Evolutionary conservation across 2,797 vertebrate species (phyloP), one percentile per base, ranked within the genome.

Genomic region (Steatocranus sp.): DNA sequence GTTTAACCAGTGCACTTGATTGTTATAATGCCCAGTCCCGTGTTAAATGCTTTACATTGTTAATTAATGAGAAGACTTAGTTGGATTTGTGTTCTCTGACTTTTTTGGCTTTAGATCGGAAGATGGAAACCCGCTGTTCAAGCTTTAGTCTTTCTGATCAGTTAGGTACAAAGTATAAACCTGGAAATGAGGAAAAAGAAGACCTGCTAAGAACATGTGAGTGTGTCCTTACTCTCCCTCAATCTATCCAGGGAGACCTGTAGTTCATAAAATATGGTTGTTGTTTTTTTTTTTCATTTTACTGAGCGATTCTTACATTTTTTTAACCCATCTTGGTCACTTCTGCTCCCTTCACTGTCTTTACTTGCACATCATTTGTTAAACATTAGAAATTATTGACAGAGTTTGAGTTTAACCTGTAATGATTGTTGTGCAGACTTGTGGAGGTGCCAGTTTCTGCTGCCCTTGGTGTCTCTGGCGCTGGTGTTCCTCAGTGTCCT

Each of bases 141-240:
- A 96, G 96, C 92, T 97, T 99, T 90, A 97, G 97, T 17, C 96
- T 99, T 87, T 95, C 95, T 38, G 96, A 99, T 92, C 98, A 99
- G 90, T 98, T 99, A 87, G 90, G 89, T 81, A 89, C 95, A 43
- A 99, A 98, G 90, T 98, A 95, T 87, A 94, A 93, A 83, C 81
- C 91, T 17, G 97, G 96, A 87, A 96, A 97, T 89, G 91, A 95
- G 5, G 97, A 96, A 51, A 96, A 96, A 48, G 96, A 97, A 11
- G 97, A 99, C 92, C 79, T 97, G 32, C 94, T 98, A 82, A 96
- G 98, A 79, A 99, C 98, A 83, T 98, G 98, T 99, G 93, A 97
- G 98, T 97, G 4, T 34, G 10, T 20, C 18, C 11, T 12, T 14
- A n/a, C 20, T 23, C 43, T 2, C 11, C 27, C 25, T 73, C 68